These are phyloP conservation scores for Chondrilla cf. caribensis DNA, from an alignment of 37 sponge, comb jelly and placozoan species.

Conservation along the genomic window DNA sequence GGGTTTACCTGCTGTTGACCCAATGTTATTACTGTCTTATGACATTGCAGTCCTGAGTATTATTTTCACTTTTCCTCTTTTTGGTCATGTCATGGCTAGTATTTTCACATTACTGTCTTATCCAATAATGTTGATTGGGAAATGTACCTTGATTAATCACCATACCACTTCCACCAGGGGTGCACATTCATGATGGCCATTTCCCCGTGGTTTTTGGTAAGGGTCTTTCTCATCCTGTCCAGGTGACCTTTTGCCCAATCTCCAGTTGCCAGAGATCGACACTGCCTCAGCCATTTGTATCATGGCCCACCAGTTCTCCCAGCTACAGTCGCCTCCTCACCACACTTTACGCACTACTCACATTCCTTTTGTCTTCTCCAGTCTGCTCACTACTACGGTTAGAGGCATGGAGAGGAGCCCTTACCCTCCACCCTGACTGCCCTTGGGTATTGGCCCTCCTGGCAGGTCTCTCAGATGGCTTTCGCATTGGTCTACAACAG, in stretches of 20 bases:
- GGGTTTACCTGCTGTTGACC: no score
- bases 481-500: slow-evolving; percentile 1
- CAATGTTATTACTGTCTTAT: no score
- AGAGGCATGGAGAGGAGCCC: slow-evolving; percentile 1
- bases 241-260: not conserved
- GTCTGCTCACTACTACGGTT: not conserved
- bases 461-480: not conserved
- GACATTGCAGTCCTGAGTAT: no score
- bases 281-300: not conserved
- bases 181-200: not conserved
- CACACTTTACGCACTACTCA: not conserved
- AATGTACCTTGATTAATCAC: not conserved
- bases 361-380: not conserved
- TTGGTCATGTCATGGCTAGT: no score
- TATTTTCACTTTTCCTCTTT: no score
- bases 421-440: not conserved
- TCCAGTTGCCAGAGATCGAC: not conserved
- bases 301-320: not conserved
- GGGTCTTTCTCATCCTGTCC: not conserved
- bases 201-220: not conserved
- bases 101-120: no score
- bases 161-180: not conserved
- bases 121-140: no score
- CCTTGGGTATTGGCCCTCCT: not conserved
- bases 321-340: slow-evolving; percentile 7